phyloP scores from a whole-genome alignment of 2,888 invertebrate genomes.

The Drosophila atripex region DNA sequence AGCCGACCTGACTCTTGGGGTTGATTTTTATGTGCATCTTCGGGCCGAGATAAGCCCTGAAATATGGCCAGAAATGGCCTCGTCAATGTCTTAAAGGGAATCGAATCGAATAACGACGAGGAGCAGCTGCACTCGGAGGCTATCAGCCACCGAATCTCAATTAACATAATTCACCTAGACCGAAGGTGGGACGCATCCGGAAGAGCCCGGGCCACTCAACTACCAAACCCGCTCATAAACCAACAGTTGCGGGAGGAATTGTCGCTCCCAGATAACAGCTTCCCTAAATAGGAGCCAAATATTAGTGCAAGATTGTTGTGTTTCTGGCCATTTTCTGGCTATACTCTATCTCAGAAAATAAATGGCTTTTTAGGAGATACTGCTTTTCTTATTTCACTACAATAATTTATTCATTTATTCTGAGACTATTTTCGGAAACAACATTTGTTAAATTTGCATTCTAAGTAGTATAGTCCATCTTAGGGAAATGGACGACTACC shows the following conservation, averaged over 20 bases:
- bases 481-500: too few relatives aligned
- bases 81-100: constrained; percentile 27
- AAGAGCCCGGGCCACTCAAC: constrained; percentile 7
- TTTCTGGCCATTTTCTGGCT: background rate
- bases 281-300: constrained; percentile 33
- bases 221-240: constrained; percentile 56
- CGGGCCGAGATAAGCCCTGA: constrained; percentile 53
- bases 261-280: constrained; percentile 47
- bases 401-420: too few relatives aligned
- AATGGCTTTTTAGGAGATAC: background rate
- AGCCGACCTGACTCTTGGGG: constrained; percentile 9
- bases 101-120: constrained; percentile 8
- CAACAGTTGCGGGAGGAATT: constrained; percentile 55
- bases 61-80: constrained; percentile 38
- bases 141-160: constrained; percentile 66
- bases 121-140: constrained; percentile 45
- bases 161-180: constrained; percentile 71
- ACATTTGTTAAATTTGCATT: too few relatives aligned
- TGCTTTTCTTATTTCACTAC: too few relatives aligned
- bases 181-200: constrained; percentile 29
- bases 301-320: background rate
- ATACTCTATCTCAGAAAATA: background rate
- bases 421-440: too few relatives aligned
- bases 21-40: constrained; percentile 53
- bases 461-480: too few relatives aligned